Percentiles rank a stretch among this genome's conserved stretches.
Evolutionary conservation across 2,797 vertebrate genomes (phyloP).

Genomic region (Sus cebifrons): DNA sequence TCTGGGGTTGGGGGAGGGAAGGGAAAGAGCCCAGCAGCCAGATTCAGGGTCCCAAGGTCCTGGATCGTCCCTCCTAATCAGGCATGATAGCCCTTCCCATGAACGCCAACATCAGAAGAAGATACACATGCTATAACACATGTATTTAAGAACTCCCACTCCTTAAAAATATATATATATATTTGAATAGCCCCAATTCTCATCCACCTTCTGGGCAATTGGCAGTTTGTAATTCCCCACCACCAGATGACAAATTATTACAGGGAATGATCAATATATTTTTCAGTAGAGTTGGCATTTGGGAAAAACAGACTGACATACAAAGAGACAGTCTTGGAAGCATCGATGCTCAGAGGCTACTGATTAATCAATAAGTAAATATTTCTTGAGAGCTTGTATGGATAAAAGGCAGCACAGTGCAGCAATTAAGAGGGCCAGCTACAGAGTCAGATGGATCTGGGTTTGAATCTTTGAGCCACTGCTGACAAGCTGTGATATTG

Average conservation of each 20-base stretch:
- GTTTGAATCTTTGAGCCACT: not conserved
- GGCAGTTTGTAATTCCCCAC: slow-evolving; percentile 75
- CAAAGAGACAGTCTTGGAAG: slow-evolving; percentile 66
- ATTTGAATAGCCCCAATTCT: slow-evolving; percentile 80
- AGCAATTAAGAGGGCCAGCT: not conserved
- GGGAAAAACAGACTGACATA: slow-evolving; percentile 68
- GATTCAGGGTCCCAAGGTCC: not conserved
- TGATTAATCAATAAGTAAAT: slow-evolving; percentile 71
- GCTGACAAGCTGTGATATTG: not conserved
- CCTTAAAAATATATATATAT: slow-evolving; percentile 76
- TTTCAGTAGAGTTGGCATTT: slow-evolving; percentile 62
- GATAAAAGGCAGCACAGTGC: not conserved
- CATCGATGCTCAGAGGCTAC: slow-evolving; percentile 37
- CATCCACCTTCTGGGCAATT: slow-evolving; percentile 62
- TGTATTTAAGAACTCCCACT: slow-evolving; percentile 81
- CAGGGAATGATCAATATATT: slow-evolving; percentile 71
- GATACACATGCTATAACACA: not conserved
- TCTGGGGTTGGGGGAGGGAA: not conserved
- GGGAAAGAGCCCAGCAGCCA: slow-evolving; percentile 29
- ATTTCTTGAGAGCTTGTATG: slow-evolving; percentile 63
- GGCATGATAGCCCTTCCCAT: not conserved
- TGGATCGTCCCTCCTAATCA: too few species aligned
- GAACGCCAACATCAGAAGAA: slow-evolving; percentile 38
- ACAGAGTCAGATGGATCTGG: not conserved
- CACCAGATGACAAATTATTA: slow-evolving; percentile 65